Base-by-base conservation (phyloP, 64 coral and sea anemone genomes). In the Actinia equina region DNA sequence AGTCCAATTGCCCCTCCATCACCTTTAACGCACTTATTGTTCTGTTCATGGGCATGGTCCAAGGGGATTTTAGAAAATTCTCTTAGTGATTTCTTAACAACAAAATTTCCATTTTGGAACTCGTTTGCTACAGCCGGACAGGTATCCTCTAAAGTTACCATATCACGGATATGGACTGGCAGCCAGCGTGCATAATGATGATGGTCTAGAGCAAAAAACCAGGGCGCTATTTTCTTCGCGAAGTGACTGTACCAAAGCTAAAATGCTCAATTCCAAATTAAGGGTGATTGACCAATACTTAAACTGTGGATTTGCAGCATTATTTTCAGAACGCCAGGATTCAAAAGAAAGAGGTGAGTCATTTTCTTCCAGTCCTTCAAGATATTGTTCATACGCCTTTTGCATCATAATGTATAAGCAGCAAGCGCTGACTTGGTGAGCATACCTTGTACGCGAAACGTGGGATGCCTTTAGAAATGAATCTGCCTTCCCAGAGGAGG, bases 341-440 rank as follows among this genome's bases (percentile, higher is more conserved):
- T n/a, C n/a, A n/a, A n/a, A n/a, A n/a, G n/a, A n/a, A n/a, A n/a
- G n/a, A n/a, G n/a, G n/a, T n/a, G n/a, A n/a, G n/a, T n/a, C n/a
- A n/a, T n/a, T n/a, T n/a, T n/a, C n/a, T n/a, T n/a, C n/a, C n/a
- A n/a, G n/a, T n/a, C n/a, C n/a, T 52, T 83, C 25, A 46, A 59
- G 56, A 65, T 85, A 90, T 77, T 81, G 44, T 59, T 17, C 43
- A 52, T 80, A 91, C 37, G 71, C 83, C 51, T 77, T 91, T 5
- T 86, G 51, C 89, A 91, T 91, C 19, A 80, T 53, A 57, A 91
- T 20, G 78, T 91, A 65, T 22, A 91, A 80, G 67, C 77, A 64
- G 89, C 89, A n/a, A 80, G 89, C 89, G n/a, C 83, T 86, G 18
- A 91, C 53, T 86, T 91, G 70, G 46, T 91, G 83, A 81, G 89